A percentile compares a stretch with the other conserved stretches of the same genome.
phyloP scores from a whole-genome alignment of 2,113 vertebrate species.

The Gymnarchus niloticus region DNA sequence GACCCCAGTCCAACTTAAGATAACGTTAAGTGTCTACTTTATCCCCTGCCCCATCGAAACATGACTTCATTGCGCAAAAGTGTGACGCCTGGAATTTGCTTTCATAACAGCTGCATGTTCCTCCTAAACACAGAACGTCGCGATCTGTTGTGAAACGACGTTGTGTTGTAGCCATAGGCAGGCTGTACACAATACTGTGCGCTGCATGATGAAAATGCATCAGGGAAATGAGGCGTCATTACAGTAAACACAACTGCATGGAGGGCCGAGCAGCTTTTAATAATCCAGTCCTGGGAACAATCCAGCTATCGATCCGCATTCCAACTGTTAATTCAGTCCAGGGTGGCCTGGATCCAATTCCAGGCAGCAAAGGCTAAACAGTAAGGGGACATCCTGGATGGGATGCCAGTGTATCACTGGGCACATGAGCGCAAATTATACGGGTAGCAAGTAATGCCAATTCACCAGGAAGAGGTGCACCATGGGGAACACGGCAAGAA shows the following conservation, averaged over 20 bases:
- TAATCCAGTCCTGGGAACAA: neutral
- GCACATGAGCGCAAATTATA: neutral
- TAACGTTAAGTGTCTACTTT: neutral
- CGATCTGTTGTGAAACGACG: neutral
- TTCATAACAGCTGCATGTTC: neutral
- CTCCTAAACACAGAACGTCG: neutral
- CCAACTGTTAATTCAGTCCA: neutral
- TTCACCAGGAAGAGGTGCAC: neutral
- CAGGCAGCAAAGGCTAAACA: neutral
- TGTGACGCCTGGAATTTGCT: neutral
- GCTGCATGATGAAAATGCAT: neutral
- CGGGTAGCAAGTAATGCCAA: neutral
- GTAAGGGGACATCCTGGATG: neutral
- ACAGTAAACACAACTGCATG: neutral
- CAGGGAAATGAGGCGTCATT: neutral
- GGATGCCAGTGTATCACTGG: neutral
- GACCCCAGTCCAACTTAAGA: neutral
- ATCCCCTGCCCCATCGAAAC: no score
- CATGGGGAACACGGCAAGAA: neutral
- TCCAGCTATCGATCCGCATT: neutral
- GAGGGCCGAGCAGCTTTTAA: neutral
- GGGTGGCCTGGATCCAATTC: neutral
- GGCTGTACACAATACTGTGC: neutral
- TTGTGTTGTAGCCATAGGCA: neutral
- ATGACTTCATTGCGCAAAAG: neutral